Evolutionary conservation across 2,113 vertebrate genomes (phyloP), one percentile per base, ranked within the genome.

Genomic region (Cyprinus carpio): DNA sequence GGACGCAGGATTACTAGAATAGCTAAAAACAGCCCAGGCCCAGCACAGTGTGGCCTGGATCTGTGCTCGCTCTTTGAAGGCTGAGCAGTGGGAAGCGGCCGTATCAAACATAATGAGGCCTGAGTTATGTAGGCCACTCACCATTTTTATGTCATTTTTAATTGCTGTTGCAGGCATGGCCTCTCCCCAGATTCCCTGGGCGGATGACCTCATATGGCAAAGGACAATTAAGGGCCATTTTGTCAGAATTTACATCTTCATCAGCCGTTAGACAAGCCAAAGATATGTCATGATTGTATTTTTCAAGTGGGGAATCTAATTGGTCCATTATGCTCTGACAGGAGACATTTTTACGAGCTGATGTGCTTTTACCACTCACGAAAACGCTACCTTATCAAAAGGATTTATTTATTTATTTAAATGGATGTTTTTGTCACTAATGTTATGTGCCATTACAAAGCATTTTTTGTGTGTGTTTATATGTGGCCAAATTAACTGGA

Each of bases 111-210:
- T 76, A 87, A 87, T 81, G 65, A 87, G 83, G 85, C 20, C 60
- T 74, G 85, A 87, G 72, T 82, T 88, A 88, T 88, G 60, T 88
- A 84, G 87, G 85, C 67, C 85, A 87, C 71, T 82, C 71, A 34
- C 82, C 60, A 31, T 49, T 77, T 75, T 76, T 78, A 77, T 86
- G 85, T 83, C 82, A 86, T 87, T 84, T 87, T 37, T 84, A 88
- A 79, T 78, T 82, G 85, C 23, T 51, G 69, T 81, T 80, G 51
- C 34, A 67, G 67, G 49, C 76, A 80, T 15, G 34, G 76, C 75
- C 58, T 43, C 71, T 71, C 29, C 13, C 20, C 51, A 58, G 85
- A 82, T 54, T 82, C 85, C 79, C 79, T 54, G 79, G 85, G 64
- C 60, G 29, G 69, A 46, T n/a, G 67, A 83, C 67, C 85, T 82